phyloP scores from a whole-genome alignment of 2,113 vertebrate genomes.

The Caranx melampygus region DNA sequence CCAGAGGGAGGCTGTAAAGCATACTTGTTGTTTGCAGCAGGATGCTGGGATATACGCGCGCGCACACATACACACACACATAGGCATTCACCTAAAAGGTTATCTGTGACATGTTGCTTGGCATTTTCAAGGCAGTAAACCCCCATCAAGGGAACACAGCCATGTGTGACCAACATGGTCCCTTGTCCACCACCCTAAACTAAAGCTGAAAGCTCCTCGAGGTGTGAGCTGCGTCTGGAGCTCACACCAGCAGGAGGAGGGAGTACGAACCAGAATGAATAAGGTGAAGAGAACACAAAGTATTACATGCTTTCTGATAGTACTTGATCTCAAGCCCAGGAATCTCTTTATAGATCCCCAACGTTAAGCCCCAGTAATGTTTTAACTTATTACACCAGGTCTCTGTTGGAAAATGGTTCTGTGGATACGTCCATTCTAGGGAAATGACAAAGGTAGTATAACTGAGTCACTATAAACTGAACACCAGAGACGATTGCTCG shows the following conservation, averaged over 20 bases:
- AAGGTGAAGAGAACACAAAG: neutral
- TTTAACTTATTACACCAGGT: too few species aligned
- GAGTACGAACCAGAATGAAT: neutral
- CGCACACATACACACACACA: constrained; percentile 16
- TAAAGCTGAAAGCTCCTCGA: constrained; percentile 37
- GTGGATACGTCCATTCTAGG: too few species aligned
- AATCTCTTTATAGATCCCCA: too few species aligned
- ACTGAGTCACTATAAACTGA: too few species aligned
- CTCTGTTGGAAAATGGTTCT: too few species aligned
- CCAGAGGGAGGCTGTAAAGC: constrained; percentile 23
- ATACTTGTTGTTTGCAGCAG: constrained; percentile 39
- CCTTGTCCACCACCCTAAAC: constrained; percentile 9
- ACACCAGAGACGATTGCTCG: too few species aligned
- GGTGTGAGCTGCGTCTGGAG: neutral
- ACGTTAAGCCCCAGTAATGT: too few species aligned
- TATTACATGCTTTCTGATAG: constrained; percentile 15
- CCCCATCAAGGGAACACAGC: constrained; percentile 40
- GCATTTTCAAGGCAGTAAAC: constrained; percentile 55
- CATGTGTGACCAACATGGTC: constrained; percentile 52
- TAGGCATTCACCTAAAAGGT: constrained; percentile 42
- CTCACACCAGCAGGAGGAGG: neutral
- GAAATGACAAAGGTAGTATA: too few species aligned
- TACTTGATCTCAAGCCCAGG: too few species aligned
- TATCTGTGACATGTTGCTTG: constrained; percentile 47
- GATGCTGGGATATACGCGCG: constrained; percentile 7